Conservation (phyloP, 2,888 invertebrate species). For the Cheilosia vulpina region DNA sequence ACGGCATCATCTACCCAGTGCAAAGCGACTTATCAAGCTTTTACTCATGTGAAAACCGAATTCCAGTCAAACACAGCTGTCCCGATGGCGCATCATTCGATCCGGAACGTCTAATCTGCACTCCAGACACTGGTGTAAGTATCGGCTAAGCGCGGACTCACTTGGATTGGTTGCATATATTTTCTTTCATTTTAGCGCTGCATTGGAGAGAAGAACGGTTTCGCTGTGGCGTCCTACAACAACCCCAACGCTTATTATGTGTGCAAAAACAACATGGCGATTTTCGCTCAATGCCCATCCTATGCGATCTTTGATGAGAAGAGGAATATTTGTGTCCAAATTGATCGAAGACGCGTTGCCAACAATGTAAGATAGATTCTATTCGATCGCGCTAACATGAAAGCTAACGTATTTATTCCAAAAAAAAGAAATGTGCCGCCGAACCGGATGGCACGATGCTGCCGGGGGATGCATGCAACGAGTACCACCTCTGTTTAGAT, state of each 20-base stretch:
- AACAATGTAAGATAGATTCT: conserved; percentile 35
- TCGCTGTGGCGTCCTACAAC: conserved; percentile 41
- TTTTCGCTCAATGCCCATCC: conserved; percentile 62
- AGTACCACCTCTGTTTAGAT: conserved; percentile 54
- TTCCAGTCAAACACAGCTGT: conserved; percentile 73
- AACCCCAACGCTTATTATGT: conserved; percentile 77
- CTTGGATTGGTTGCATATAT: conserved; percentile 43
- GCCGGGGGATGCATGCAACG: conserved; percentile 49
- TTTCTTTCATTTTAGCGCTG: conserved; percentile 33
- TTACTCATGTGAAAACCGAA: conserved; percentile 77
- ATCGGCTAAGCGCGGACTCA: conserved; percentile 55
- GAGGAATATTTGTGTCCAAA: conserved; percentile 51
- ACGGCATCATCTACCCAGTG: conserved; percentile 76
- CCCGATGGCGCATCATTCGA: conserved; percentile 69
- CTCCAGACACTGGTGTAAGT: conserved; percentile 75
- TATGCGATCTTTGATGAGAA: conserved; percentile 59
- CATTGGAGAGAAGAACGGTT: conserved; percentile 46
- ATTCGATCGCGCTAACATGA: not conserved
- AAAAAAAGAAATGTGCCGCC: conserved; percentile 46
- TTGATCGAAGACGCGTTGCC: conserved; percentile 40
- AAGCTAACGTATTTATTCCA: not conserved
- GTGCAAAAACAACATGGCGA: conserved; percentile 52
- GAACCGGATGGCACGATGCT: conserved; percentile 53
- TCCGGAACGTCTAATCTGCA: conserved; percentile 31
- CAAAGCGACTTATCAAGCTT: conserved; percentile 71